Evolutionary conservation across 2,797 vertebrate genomes (phyloP).

Genomic region (Catamblyrhynchus diadema): DNA sequence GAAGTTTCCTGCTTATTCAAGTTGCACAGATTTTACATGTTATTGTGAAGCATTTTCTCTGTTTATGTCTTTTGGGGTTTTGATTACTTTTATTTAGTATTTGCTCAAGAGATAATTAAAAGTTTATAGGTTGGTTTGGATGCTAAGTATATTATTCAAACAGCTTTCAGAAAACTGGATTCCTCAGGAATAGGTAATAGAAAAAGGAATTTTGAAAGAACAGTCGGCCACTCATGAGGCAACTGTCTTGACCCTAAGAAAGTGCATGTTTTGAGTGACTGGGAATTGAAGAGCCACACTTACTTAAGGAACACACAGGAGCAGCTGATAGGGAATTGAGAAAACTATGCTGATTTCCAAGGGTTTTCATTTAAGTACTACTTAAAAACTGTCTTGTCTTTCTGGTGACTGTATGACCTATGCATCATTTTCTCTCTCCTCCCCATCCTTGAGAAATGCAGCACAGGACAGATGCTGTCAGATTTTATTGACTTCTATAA

Average conservation of each 20-base stretch:
- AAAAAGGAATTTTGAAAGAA: background rate
- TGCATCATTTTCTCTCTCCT: background rate
- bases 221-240: background rate
- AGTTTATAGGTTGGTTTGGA: background rate
- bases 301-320: background rate
- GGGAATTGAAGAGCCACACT: background rate
- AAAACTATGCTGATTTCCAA: background rate
- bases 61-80: background rate
- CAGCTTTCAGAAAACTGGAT: background rate
- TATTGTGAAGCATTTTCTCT: background rate
- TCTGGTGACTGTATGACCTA: background rate
- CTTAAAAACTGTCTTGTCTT: background rate
- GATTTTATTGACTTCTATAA: slow-evolving; percentile 9
- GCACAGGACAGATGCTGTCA: background rate
- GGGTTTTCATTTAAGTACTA: background rate
- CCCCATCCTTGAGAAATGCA: background rate
- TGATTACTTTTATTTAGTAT: background rate
- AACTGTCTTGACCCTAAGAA: background rate
- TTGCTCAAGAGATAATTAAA: background rate
- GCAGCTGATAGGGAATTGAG: background rate
- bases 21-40: background rate
- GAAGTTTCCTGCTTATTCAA: background rate
- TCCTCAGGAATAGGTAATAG: background rate
- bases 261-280: background rate
- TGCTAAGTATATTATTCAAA: background rate